phyloP scores from a whole-genome alignment of 2,797 vertebrate species.

The Meda fulgida region DNA sequence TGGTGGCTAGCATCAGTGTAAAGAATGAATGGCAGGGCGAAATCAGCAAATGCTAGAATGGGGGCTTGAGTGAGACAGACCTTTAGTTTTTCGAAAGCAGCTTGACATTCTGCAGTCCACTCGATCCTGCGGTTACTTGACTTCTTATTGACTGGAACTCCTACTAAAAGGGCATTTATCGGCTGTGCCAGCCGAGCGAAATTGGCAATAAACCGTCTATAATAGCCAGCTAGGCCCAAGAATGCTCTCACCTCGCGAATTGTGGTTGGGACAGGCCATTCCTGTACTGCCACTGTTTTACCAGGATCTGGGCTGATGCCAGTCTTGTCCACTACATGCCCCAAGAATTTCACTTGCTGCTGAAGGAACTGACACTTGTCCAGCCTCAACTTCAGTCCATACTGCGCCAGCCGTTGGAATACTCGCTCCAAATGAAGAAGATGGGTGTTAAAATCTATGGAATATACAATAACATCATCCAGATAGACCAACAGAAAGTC shows the following conservation, averaged over 20 bases:
- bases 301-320: slow-evolving; percentile 1
- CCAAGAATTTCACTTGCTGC: slow-evolving; percentile 23
- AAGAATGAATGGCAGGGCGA: slow-evolving; percentile 5
- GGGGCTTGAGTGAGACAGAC: neutral
- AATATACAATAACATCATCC: slow-evolving; percentile 47
- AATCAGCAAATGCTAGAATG: neutral
- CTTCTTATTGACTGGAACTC: neutral
- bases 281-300: neutral
- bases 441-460: slow-evolving; percentile 23
- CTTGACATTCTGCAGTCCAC: neutral
- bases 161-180: neutral
- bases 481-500: slow-evolving; percentile 34
- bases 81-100: neutral
- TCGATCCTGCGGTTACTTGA: neutral
- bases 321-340: neutral
- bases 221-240: slow-evolving; percentile 8
- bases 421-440: slow-evolving; percentile 38
- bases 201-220: neutral
- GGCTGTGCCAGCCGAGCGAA: neutral
- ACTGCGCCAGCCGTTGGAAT: neutral
- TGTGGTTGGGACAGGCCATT: slow-evolving; percentile 12
- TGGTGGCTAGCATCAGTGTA: slow-evolving; percentile 43
- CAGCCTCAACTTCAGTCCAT: neutral
- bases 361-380: slow-evolving; percentile 28
- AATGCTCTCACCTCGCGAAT: slow-evolving; percentile 20